phyloP scores from a whole-genome alignment of 2,113 vertebrate species.

The Camelus dromedarius region DNA sequence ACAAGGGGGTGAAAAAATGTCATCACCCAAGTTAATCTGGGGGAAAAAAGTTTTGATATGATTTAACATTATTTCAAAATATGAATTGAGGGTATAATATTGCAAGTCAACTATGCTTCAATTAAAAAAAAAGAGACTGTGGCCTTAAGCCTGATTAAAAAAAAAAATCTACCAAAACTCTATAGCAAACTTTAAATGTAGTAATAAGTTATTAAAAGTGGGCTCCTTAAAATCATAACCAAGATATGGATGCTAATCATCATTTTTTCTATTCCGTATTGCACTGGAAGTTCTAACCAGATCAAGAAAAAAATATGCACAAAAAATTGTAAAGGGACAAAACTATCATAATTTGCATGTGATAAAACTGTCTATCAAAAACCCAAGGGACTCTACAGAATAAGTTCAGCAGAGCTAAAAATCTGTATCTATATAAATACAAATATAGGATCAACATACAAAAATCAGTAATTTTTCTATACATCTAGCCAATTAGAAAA shows the following conservation, averaged over 20 bases:
- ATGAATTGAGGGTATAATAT: background rate
- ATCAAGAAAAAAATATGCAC: background rate
- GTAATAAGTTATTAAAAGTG: constrained; percentile 6
- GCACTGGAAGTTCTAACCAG: background rate
- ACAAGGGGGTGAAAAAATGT: background rate
- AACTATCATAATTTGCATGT: background rate
- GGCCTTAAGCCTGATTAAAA: background rate
- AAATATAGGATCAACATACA: background rate
- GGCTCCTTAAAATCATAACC: constrained; percentile 13
- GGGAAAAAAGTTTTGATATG: background rate
- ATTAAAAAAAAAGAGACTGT: background rate
- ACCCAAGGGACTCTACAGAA: background rate
- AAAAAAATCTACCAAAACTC: background rate
- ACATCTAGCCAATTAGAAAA: constrained; percentile 19
- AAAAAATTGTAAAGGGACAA: constrained; percentile 32
- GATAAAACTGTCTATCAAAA: background rate
- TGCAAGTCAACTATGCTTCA: background rate
- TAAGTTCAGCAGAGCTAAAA: background rate
- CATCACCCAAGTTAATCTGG: background rate
- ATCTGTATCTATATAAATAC: background rate
- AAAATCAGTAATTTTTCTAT: constrained; percentile 1
- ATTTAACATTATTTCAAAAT: constrained; percentile 26
- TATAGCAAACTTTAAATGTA: background rate
- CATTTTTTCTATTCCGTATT: background rate
- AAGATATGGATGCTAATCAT: background rate